phyloP scores from a whole-genome alignment of 2,888 invertebrate species.

The Schizaphis graminum region DNA sequence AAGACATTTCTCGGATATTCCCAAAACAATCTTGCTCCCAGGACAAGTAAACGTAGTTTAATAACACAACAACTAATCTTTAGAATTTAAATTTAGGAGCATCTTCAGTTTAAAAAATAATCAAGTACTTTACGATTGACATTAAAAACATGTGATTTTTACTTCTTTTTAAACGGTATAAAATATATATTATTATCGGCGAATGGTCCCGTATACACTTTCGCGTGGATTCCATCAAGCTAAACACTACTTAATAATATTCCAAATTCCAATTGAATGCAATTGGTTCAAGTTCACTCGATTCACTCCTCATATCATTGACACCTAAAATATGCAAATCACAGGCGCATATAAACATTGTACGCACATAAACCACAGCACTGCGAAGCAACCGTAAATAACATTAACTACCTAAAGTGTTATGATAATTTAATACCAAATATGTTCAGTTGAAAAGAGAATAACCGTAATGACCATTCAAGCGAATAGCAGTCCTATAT shows the following conservation, averaged over 20 bases:
- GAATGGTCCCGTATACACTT: background rate
- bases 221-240: background rate
- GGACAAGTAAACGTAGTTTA: background rate
- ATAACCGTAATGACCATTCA: background rate
- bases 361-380: background rate
- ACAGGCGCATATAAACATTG: background rate
- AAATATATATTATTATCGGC: background rate
- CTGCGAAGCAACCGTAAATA: background rate
- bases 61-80: background rate
- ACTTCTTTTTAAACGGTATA: background rate
- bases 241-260: background rate
- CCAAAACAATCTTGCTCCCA: background rate
- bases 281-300: background rate
- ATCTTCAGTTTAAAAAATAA: background rate
- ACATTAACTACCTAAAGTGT: no score
- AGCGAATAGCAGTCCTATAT: background rate
- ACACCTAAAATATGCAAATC: background rate
- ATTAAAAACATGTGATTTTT: background rate
- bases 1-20: background rate
- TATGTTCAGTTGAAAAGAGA: background rate
- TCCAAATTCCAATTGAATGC: background rate
- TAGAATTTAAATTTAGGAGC: background rate
- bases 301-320: background rate
- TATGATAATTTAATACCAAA: background rate
- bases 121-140: background rate